These are phyloP conservation scores for Bathynomus jamesi DNA, from an alignment of 1,140 invertebrate genomes.

Conservation along the genomic window DNA sequence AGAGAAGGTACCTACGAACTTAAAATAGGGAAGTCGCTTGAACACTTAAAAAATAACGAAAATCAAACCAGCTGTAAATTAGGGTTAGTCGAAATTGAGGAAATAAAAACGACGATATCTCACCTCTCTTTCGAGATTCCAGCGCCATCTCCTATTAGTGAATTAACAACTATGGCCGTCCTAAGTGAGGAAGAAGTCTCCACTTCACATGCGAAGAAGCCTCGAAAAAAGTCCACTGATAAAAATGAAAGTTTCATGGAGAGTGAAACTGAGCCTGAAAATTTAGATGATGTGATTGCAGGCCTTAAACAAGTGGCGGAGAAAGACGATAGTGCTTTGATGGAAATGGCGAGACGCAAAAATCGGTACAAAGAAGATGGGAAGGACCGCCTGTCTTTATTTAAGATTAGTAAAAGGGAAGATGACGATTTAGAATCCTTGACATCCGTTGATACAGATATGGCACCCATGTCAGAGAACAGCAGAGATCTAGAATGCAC, in stretches of 20 bases:
- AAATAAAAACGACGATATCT: slow-evolving; percentile 33
- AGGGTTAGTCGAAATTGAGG: slow-evolving; percentile 29
- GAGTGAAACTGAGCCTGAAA: slow-evolving; percentile 25
- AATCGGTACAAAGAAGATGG: slow-evolving; percentile 13
- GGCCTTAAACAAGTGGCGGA: slow-evolving; percentile 31
- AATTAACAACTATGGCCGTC: too few relatives aligned
- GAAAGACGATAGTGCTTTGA: slow-evolving; percentile 23
- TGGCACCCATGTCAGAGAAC: slow-evolving; percentile 31
- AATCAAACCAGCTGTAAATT: too few relatives aligned
- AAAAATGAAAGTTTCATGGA: slow-evolving; percentile 15
- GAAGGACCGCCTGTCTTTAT: slow-evolving; percentile 19
- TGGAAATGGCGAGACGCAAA: slow-evolving; percentile 14
- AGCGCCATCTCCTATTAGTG: slow-evolving; percentile 4
- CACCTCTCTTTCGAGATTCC: slow-evolving; percentile 27
- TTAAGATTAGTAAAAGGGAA: slow-evolving; percentile 21
- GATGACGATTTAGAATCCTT: slow-evolving; percentile 35
- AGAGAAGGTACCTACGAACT: too few relatives aligned
- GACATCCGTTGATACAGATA: slow-evolving; percentile 32
- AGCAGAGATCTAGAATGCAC: slow-evolving; percentile 32
- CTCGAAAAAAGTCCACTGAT: slow-evolving; percentile 13
- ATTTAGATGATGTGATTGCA: slow-evolving; percentile 33
- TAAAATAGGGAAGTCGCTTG: too few relatives aligned
- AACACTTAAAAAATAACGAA: too few relatives aligned
- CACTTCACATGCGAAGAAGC: not conserved
- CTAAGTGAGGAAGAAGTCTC: not conserved